Base-by-base conservation (phyloP, 2,113 vertebrate species). In the Mormyrus lacerda region DNA sequence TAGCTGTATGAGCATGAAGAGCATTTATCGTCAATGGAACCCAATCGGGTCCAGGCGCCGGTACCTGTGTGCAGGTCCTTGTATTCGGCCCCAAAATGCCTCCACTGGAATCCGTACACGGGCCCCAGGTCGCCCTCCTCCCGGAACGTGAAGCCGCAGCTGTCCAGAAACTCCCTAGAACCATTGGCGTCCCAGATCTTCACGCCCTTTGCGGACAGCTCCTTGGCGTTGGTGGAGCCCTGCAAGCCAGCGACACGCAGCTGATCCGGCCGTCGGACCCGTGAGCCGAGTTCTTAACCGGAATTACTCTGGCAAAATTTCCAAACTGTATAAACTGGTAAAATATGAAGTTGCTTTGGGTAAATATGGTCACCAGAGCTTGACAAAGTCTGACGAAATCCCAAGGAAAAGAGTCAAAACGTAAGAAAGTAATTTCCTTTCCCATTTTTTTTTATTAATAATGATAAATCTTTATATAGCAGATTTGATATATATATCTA, bases 171-270 rank as follows among this genome's bases (percentile, higher is more conserved):
- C 24, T 95, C 93, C 53, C 98, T 95, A 0, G 98, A 99, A 0
- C 97, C 98, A 39, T 99, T 99, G 83, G 98, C 98, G 73, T 99
- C 98, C 98, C 98, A 99, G 88, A 99, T 99, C 92, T 96, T 98
- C 90, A 99, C 98, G 9, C 98, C 98, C 90, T 97, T 99, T 55
- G 94, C 95, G 0, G 98, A 98, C 44, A 99, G 97, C 89, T 99
- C 98, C 87, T 98, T 98, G 53, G 97, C 96, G 87, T 99, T 99
- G 76, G 98, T 99, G 83, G 98, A 99, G 73, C 98, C 98, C 98
- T 99, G 88, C 0, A 83, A 88, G 27, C 11, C 24, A 7, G 13
- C 4, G 2, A 27, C n/a, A 48, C 42, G 48, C 19, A 48, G 45
- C 42, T 4, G 3, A 0, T 45, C 24, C 45, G 3, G 82, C 45